phyloP scores from a whole-genome alignment of 2,113 vertebrate species.

The Leucopternis melanops region DNA sequence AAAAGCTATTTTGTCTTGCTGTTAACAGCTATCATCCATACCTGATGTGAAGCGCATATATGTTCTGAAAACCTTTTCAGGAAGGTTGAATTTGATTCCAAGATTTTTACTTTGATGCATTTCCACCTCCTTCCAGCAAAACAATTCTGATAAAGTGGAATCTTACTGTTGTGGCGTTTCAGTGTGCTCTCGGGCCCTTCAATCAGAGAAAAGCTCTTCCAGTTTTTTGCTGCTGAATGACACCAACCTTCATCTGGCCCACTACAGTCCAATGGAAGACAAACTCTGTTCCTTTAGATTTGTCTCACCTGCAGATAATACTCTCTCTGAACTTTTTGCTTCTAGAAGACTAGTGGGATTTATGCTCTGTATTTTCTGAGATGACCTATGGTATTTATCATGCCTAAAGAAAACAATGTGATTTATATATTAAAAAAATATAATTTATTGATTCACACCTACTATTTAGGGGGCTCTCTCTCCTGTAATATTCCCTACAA shows the following conservation, averaged over 20 bases:
- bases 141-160: background rate
- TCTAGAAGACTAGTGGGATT: background rate
- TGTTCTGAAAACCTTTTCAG: background rate
- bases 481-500: no score
- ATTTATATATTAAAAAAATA: background rate
- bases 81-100: background rate
- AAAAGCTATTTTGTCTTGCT: background rate
- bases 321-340: background rate
- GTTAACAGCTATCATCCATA: background rate
- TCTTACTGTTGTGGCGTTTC: background rate
- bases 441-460: background rate
- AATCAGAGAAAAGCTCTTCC: background rate
- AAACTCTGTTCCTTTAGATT: background rate
- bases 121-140: background rate
- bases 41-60: background rate
- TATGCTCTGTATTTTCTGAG: background rate
- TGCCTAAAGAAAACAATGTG: background rate
- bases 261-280: background rate
- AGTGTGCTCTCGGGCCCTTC: background rate
- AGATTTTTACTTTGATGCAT: background rate
- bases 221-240: background rate
- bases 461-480: background rate
- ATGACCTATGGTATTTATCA: background rate
- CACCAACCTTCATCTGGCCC: background rate
- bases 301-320: background rate